A percentile compares a stretch with the other conserved stretches of the same genome.
phyloP scores from a whole-genome alignment of 2,888 invertebrate species.

The Spialia ferax region DNA sequence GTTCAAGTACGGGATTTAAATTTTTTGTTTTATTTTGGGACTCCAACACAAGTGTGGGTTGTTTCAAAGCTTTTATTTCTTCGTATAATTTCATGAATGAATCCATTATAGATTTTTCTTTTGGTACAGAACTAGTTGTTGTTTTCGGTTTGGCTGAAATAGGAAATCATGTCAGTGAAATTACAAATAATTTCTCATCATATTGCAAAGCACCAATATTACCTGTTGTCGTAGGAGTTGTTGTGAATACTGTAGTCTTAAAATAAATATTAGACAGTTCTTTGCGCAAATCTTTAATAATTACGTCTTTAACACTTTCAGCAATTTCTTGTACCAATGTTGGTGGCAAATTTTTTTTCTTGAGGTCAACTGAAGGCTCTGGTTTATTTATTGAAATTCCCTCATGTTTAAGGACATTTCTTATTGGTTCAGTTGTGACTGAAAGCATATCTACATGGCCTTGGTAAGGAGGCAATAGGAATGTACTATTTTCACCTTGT shows the following conservation, averaged over 20 bases:
- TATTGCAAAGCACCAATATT: neutral
- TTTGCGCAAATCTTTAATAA: slow-evolving; percentile 63
- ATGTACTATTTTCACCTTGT: neutral
- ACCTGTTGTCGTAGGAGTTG: slow-evolving; percentile 20
- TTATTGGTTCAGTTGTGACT: neutral
- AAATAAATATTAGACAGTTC: slow-evolving; percentile 45
- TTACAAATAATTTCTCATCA: neutral
- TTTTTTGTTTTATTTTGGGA: slow-evolving; percentile 36
- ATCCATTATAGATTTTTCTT: slow-evolving; percentile 50
- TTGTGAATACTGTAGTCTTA: slow-evolving; percentile 43
- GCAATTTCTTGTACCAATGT: slow-evolving; percentile 63
- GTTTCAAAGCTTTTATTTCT: slow-evolving; percentile 57
- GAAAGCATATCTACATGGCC: neutral
- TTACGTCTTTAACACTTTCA: slow-evolving; percentile 63
- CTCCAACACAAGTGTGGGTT: slow-evolving; percentile 42
- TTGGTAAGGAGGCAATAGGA: neutral
- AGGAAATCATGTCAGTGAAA: neutral
- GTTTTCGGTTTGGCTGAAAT: slow-evolving; percentile 22
- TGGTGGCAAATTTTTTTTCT: slow-evolving; percentile 1
- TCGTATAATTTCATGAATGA: slow-evolving; percentile 63
- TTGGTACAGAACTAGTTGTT: slow-evolving; percentile 42
- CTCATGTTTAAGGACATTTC: neutral
- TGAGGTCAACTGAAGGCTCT: neutral
- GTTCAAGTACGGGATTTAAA: slow-evolving; percentile 8
- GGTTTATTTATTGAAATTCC: neutral